Base-by-base conservation (phyloP, 2,113 vertebrate species). In the Rostratula benghalensis region DNA sequence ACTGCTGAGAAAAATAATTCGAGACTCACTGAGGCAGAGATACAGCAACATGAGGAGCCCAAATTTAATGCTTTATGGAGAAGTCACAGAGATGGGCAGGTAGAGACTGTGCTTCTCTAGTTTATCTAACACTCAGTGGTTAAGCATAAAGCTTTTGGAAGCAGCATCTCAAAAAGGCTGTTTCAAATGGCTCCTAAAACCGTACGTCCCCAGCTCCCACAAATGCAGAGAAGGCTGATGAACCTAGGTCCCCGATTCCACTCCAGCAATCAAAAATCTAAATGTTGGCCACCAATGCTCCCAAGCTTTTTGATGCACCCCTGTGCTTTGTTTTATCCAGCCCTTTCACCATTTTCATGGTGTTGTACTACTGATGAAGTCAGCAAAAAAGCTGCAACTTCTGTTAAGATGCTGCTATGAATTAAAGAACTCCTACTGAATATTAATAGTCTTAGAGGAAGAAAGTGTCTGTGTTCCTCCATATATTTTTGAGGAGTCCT, bases 381-480 rank as follows among this genome's bases (percentile, higher is more conserved):
- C 54, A 75, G 73, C 18, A 85, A 87, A 95, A 89, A 74, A 57
- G 35, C 43, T 82, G 89, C 21, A 51, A 45, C 67, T 95, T 85
- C 83, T 90, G 64, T 78, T 91, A 65, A 81, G 45, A 76, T 68
- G 57, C 41, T 73, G 37, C 50, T 77, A 39, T 41, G 78, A 94
- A 91, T 97, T 94, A 92, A 95, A 89, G 82, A 91, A 86, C 24
- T n/a, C 27, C 13, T 75, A 20, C 37, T 69, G 43, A 89, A 81
- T 82, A 54, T 70, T 88, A 88, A 90, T 89, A 15, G 28, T 75
- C 79, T 93, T 63, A 73, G 8, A 78, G 35, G 69, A 86, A 96
- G 77, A 92, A 87, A 84, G 84, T 16, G 9, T n/a, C 53, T 71
- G 18, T 84, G 50, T 13, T 74, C 13, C 56, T 93, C 65, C 6